phyloP scores from a whole-genome alignment of 1,140 invertebrate species.

The Papilio helenus region DNA sequence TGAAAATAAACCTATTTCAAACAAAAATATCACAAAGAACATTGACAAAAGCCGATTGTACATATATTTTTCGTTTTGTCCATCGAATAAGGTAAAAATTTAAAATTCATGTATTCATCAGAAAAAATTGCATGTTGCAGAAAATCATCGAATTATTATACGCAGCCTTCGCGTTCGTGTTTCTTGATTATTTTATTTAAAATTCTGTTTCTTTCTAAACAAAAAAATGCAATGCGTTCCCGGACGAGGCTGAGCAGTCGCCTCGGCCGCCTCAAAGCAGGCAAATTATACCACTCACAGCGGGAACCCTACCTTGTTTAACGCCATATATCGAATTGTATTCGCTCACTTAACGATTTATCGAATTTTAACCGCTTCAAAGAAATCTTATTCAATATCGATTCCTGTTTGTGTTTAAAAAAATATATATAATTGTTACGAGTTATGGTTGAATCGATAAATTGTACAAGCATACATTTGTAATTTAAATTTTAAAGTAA shows the following conservation, averaged over 20 bases:
- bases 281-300: slow-evolving; percentile 72
- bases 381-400: slow-evolving; percentile 40
- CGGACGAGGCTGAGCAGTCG: not conserved
- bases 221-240: slow-evolving; percentile 28
- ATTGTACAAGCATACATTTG: not conserved
- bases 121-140: not conserved
- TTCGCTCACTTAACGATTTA: slow-evolving; percentile 60
- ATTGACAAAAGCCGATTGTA: not conserved
- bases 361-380: slow-evolving; percentile 51
- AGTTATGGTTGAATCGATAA: slow-evolving; percentile 17
- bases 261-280: slow-evolving; percentile 50
- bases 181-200: slow-evolving; percentile 30
- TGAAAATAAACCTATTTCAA: not conserved
- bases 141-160: not conserved
- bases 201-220: slow-evolving; percentile 45
- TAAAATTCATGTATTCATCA: not conserved
- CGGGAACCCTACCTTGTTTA: slow-evolving; percentile 62
- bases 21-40: not conserved
- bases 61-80: not conserved
- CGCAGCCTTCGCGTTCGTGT: not conserved
- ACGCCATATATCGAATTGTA: slow-evolving; percentile 68
- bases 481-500: slow-evolving; percentile 19
- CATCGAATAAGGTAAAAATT: not conserved
- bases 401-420: slow-evolving; percentile 33
- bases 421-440: slow-evolving; percentile 22